Percentiles rank a stretch among this genome's conserved stretches.
phyloP scores from a whole-genome alignment of 2,113 vertebrate species.

The Brienomyrus brachyistius region DNA sequence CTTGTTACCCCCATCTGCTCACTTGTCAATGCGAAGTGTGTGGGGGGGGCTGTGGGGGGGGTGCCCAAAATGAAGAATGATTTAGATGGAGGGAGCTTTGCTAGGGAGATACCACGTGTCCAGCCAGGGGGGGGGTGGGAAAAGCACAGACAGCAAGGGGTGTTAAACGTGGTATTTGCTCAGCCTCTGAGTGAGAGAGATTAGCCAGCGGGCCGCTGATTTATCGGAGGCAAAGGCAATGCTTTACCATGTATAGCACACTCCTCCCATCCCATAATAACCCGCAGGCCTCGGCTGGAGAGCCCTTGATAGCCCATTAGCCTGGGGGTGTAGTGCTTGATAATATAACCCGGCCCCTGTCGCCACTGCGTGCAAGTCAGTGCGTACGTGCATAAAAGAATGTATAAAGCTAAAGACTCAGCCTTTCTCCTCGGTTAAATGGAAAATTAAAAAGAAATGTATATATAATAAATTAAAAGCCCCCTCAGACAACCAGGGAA shows the following conservation, averaged over 20 bases:
- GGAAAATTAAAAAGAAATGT: slow-evolving; percentile 52
- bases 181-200: slow-evolving; percentile 76
- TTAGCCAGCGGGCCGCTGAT: slow-evolving; percentile 78
- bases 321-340: slow-evolving; percentile 92
- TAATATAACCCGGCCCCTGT: slow-evolving; percentile 94
- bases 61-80: slow-evolving; percentile 63
- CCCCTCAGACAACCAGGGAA: slow-evolving; percentile 71
- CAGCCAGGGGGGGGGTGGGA: slow-evolving; percentile 44
- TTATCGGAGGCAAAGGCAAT: slow-evolving; percentile 71
- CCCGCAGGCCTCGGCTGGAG: slow-evolving; percentile 60
- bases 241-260: slow-evolving; percentile 53
- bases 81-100: slow-evolving; percentile 56
- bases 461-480: slow-evolving; percentile 93
- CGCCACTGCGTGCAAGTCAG: slow-evolving; percentile 73
- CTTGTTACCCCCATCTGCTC: slow-evolving; percentile 35
- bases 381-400: slow-evolving; percentile 37
- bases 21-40: slow-evolving; percentile 48
- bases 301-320: slow-evolving; percentile 83
- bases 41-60: slow-evolving; percentile 30
- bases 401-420: slow-evolving; percentile 79
- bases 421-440: slow-evolving; percentile 75
- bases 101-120: slow-evolving; percentile 55
- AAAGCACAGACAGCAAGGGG: slow-evolving; percentile 55
- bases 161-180: slow-evolving; percentile 74
- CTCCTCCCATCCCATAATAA: slow-evolving; percentile 60